Conservation (phyloP, 1,140 invertebrate genomes). For the Doryteuthis pealeii region DNA sequence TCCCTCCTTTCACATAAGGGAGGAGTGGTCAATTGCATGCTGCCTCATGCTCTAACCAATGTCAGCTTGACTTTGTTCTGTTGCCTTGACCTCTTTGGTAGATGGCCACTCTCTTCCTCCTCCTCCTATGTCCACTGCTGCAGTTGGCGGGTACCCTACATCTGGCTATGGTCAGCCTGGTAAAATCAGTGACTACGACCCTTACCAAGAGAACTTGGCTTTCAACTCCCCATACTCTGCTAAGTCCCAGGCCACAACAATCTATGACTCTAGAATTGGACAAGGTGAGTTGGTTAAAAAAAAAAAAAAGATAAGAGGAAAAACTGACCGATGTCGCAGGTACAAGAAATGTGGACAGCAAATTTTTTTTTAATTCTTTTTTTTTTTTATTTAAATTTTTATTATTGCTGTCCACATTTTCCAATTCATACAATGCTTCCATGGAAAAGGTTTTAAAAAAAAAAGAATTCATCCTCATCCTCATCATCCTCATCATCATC, state of each 20-base stretch:
- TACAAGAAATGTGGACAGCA: no score
- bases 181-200: conserved; percentile 39
- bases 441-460: no score
- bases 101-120: conserved; percentile 2
- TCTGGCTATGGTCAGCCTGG: conserved; percentile 24
- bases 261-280: conserved; percentile 21
- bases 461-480: no score
- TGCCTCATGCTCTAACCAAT: conserved; percentile 2
- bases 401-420: no score
- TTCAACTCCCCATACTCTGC: conserved; percentile 25
- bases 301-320: no score
- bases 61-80: conserved; percentile 9
- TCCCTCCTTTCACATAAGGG: not conserved
- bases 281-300: conserved; percentile 8
- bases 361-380: no score
- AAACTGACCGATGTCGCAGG: no score
- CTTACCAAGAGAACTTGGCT: not conserved
- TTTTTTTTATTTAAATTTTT: no score
- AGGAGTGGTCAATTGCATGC: not conserved
- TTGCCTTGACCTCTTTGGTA: conserved; percentile 8
- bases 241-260: conserved; percentile 16
- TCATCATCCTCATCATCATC: no score
- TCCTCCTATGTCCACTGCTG: conserved; percentile 9
- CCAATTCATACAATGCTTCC: no score
- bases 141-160: not conserved